Evolutionary conservation across 2,888 invertebrate genomes (phyloP), one percentile per base, ranked within the genome.

Genomic region (Drosophila phalerata): DNA sequence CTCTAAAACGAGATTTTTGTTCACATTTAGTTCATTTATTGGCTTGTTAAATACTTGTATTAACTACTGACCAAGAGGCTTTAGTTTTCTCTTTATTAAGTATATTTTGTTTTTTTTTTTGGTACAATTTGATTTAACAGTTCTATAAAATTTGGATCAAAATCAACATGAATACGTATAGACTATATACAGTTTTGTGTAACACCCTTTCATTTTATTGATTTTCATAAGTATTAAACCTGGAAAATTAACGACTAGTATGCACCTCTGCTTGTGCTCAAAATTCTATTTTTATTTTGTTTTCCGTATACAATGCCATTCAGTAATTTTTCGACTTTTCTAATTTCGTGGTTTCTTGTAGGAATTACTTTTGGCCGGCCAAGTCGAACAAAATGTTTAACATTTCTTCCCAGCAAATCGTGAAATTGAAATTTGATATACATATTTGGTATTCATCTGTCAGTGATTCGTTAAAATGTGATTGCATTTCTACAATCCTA

Each of bases 121-220:
- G 52, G 70, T 86, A 81, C 73, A 86, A 86, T 84, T 81, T 86
- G 70, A 81, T 84, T 81, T 55, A 87, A 81, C 81, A 86, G 71
- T 75, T 84, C 58, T 79, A 71, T 63, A 81, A 81, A 81, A 65
- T 65, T 68, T 73, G 81, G 68, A 34, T 69, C 70, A 83, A 70
- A 67, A 51, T 53, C 64, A 55, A 73, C 53, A 40, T 55, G 37
- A 52, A 64, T 66, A 57, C 52, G 58, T 63, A 79, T 55, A 65
- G 52, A 63, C 60, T 42, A 42, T 19, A 5, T 79, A 79, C 71
- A 77, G 52, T 58, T 40, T 55, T 60, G 38, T 69, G 53, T 65
- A 74, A 76, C 79, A 75, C 38, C 75, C 38, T 32, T 38, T 62
- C 11, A 15, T n/a, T 47, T 42, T 60, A 48, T 60, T 68, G 53